These are phyloP conservation scores for Pampusana beccarii DNA, from an alignment of 2,113 vertebrate genomes.

Conservation along the genomic window DNA sequence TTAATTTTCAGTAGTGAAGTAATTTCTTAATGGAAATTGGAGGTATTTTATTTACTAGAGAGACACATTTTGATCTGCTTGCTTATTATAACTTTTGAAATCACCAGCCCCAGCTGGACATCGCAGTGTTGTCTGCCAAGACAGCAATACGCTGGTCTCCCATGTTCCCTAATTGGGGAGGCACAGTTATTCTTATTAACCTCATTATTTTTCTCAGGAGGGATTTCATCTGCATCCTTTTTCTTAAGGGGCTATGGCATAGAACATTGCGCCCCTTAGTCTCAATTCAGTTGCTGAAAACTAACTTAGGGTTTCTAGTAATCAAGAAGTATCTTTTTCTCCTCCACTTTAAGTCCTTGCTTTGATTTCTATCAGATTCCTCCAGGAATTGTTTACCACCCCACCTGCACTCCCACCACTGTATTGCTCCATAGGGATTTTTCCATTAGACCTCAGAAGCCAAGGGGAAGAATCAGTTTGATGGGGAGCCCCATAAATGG, in stretches of 20 bases:
- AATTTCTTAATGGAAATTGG: neutral
- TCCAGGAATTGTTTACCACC: neutral
- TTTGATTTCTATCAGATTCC: neutral
- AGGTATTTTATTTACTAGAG: neutral
- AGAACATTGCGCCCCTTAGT: neutral
- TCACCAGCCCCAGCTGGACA: neutral
- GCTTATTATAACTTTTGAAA: neutral
- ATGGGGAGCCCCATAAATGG: neutral
- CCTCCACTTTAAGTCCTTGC: neutral
- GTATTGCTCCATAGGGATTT: neutral
- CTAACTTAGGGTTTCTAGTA: neutral
- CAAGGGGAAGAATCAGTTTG: neutral
- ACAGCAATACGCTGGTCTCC: neutral
- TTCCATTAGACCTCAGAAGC: neutral
- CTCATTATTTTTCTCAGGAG: conserved; percentile 2
- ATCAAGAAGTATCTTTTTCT: neutral
- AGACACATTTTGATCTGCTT: neutral
- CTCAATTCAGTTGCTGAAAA: neutral
- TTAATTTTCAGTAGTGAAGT: neutral
- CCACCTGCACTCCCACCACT: neutral
- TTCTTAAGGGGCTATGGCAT: neutral
- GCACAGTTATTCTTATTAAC: neutral
- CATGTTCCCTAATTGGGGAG: neutral
- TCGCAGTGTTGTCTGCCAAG: neutral
- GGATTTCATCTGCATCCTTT: neutral